Percentiles rank a stretch among this genome's conserved stretches.
Conservation (phyloP, 2,797 vertebrate genomes). For the Pseudocheirus occidentalis region DNA sequence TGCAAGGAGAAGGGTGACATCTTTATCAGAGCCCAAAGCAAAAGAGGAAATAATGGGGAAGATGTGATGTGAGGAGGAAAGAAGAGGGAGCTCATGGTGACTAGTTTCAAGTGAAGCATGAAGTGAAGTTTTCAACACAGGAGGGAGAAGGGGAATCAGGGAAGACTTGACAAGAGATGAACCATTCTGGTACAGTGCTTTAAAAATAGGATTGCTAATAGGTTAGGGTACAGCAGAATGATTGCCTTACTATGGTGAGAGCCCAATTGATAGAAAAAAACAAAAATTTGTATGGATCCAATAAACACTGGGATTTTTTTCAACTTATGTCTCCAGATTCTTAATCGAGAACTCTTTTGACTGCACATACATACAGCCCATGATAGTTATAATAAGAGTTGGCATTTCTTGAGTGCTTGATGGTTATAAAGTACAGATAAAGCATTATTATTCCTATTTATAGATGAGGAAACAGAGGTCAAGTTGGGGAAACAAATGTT, state of each 20-base stretch:
- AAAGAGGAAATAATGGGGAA: not conserved
- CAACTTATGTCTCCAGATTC: not conserved
- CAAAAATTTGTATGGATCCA: not conserved
- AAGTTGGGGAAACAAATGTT: not conserved
- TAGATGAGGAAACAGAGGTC: not conserved
- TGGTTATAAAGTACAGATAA: not conserved
- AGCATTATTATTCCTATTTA: not conserved
- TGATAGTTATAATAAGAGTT: not conserved
- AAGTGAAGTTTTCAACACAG: not conserved
- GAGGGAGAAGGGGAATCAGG: not conserved
- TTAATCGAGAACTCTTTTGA: not conserved
- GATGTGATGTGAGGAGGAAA: not conserved
- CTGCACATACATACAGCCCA: not conserved
- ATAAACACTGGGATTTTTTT: not conserved
- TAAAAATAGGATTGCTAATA: not conserved
- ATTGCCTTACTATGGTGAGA: not conserved
- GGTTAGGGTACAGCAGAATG: not conserved
- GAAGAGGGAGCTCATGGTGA: not conserved
- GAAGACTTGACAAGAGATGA: not conserved
- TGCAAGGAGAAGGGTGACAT: not conserved
- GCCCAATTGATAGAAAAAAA: not conserved
- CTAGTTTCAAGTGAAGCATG: not conserved
- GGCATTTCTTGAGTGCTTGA: not conserved
- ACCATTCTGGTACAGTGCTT: not conserved
- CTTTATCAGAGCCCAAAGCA: not conserved